Conservation (phyloP, 2,888 invertebrate species). For the Drosophila lutescens region DNA sequence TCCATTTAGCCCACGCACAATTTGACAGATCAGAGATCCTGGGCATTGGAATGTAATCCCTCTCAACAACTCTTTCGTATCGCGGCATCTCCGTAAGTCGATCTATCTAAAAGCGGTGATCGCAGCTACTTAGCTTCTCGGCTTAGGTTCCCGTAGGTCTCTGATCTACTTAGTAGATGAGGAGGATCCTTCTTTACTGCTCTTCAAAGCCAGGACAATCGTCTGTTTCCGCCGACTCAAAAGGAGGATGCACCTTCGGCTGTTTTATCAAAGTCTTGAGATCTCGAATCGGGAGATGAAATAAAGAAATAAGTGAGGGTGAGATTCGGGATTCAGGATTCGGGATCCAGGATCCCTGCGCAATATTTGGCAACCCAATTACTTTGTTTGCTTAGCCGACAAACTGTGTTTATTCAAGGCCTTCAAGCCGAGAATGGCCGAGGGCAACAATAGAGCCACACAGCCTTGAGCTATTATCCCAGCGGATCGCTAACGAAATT, state of each 20-base stretch:
- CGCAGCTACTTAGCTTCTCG: constrained; percentile 68
- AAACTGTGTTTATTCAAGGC: constrained; percentile 71
- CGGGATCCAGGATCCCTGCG: constrained; percentile 40
- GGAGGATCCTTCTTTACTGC: background rate
- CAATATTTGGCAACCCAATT: constrained; percentile 77
- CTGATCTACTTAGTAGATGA: constrained; percentile 5
- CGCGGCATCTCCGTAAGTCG: background rate
- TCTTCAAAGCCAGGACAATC: constrained; percentile 48
- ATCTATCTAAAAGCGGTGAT: constrained; percentile 38
- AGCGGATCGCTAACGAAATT: constrained; percentile 22
- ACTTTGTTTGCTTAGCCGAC: constrained; percentile 75
- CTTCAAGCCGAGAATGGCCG: background rate
- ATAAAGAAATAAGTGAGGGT: background rate
- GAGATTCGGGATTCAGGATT: background rate
- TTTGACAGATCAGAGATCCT: constrained; percentile 22
- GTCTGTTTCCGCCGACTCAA: constrained; percentile 68
- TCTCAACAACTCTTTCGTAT: constrained; percentile 28
- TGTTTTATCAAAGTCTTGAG: constrained; percentile 42
- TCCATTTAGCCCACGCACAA: constrained; percentile 47
- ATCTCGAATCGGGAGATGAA: constrained; percentile 42
- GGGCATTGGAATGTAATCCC: constrained; percentile 47
- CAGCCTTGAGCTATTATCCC: constrained; percentile 77
- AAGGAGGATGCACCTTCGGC: constrained; percentile 36
- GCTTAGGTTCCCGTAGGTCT: constrained; percentile 35
- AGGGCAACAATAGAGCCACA: constrained; percentile 66